A percentile compares a stretch with the other conserved stretches of the same genome.
Evolutionary conservation across 2,797 vertebrate genomes (phyloP).

Genomic region (Anguilla megastoma): DNA sequence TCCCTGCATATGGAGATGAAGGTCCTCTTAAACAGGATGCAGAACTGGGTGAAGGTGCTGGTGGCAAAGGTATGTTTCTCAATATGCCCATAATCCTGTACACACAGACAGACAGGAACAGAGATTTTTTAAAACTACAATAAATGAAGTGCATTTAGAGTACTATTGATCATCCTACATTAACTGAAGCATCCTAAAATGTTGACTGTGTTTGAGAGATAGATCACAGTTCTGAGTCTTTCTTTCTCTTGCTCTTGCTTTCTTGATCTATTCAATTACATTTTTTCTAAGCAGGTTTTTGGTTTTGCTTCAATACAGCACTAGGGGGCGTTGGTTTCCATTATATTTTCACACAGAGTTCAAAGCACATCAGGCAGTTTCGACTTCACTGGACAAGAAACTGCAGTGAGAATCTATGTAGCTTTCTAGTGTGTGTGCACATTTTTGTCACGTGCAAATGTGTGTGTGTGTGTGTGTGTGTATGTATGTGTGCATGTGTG

Average conservation of each 20-base stretch:
- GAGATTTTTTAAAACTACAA: neutral
- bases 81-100: slow-evolving; percentile 80
- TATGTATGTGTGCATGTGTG: too few species aligned
- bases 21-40: slow-evolving; percentile 96
- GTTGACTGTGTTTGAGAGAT: neutral
- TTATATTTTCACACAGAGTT: neutral
- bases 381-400: slow-evolving; percentile 9
- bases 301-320: neutral
- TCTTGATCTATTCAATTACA: neutral
- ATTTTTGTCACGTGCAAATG: neutral
- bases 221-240: neutral
- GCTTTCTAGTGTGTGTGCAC: neutral
- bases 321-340: neutral
- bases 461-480: neutral
- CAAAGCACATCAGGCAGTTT: neutral
- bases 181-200: neutral
- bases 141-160: neutral
- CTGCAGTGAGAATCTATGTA: neutral
- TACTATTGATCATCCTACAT: neutral
- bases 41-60: slow-evolving; percentile 92
- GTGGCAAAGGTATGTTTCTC: slow-evolving; percentile 96
- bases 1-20: slow-evolving; percentile 93
- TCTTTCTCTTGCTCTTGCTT: neutral
- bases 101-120: neutral
- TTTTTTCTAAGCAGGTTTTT: neutral